Evolutionary conservation across 2,888 invertebrate genomes (phyloP), one percentile per base, ranked within the genome.

Genomic region (Sinotaia quadrata): DNA sequence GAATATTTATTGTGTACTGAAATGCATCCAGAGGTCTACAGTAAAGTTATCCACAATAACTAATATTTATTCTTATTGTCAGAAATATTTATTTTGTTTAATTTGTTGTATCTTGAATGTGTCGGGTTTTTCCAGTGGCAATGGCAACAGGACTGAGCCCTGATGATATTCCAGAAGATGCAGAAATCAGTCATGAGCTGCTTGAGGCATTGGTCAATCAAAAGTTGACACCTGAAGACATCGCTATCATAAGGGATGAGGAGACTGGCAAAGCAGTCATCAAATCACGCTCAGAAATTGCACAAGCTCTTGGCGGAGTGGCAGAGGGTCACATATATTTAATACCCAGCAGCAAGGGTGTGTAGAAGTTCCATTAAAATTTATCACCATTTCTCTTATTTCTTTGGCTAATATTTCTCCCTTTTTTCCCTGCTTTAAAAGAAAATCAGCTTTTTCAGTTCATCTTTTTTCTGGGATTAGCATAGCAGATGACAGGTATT

Each of bases 181-280:
- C 83, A 1, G 84, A 83, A 56, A 79, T 86, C 56, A 82, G 84
- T 58, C 81, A 77, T 15, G 82, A 81, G 47, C 68, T 86, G 34
- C 69, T 86, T 63, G 79, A 85, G 33, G 81, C 83, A 2, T 73
- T 86, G 37, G 78, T 79, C 29, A 81, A 75, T 41, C 73, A 82
- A 37, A 71, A 72, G 7, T 71, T 86, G 29, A 72, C 76, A 2
- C 83, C 84, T 0, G 84, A 82, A 5, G 85, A 86, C 66, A 77
- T 86, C 4, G 83, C 84, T 67, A 77, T 85, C n/a, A 76, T 81
- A 15, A 70, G 68, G 5, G 83, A 82, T 70, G 79, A 76, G 18
- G 77, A 78, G 21, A 75, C 77, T 4, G 84, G 84, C 7, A 71
- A 76, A 12, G 77, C 75, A 33, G 71, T 77, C 54, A 80, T 84